phyloP scores from a whole-genome alignment of 2,888 invertebrate genomes.

The Theretra japonica region DNA sequence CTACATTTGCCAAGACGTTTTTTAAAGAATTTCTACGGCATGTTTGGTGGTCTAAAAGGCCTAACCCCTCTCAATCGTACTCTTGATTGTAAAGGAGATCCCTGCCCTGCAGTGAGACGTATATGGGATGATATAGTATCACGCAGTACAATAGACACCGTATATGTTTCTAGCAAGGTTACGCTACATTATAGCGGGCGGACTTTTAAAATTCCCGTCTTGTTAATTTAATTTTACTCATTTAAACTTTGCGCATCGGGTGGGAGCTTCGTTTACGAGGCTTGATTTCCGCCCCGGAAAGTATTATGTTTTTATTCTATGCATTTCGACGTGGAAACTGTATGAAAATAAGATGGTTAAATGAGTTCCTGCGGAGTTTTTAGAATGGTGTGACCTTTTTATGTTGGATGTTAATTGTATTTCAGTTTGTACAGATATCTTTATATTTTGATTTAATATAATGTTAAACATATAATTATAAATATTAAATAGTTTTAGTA shows the following conservation, averaged over 20 bases:
- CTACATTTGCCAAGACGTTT: too few species aligned
- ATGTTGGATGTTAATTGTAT: neutral
- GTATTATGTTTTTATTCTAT: constrained; percentile 2
- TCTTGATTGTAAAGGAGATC: too few species aligned
- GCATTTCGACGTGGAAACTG: neutral
- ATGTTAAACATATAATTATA: too few species aligned
- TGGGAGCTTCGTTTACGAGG: constrained; percentile 10
- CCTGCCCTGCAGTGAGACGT: too few species aligned
- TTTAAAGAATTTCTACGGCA: too few species aligned
- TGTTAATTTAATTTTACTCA: constrained; percentile 26
- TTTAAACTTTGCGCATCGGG: constrained; percentile 25
- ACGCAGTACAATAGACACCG: neutral
- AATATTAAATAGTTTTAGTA: too few species aligned
- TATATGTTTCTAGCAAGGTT: neutral
- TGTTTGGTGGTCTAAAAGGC: too few species aligned
- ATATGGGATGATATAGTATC: too few species aligned
- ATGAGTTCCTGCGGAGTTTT: neutral
- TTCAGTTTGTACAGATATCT: too few species aligned
- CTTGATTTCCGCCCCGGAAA: constrained; percentile 10
- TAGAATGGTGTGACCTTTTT: neutral
- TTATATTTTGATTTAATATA: too few species aligned
- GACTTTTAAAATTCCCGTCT: neutral
- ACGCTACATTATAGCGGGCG: neutral
- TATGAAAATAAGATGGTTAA: neutral
- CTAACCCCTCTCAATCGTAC: too few species aligned